Evolutionary conservation across 2,797 vertebrate species (phyloP).

Genomic region (Echeneis naucrates): DNA sequence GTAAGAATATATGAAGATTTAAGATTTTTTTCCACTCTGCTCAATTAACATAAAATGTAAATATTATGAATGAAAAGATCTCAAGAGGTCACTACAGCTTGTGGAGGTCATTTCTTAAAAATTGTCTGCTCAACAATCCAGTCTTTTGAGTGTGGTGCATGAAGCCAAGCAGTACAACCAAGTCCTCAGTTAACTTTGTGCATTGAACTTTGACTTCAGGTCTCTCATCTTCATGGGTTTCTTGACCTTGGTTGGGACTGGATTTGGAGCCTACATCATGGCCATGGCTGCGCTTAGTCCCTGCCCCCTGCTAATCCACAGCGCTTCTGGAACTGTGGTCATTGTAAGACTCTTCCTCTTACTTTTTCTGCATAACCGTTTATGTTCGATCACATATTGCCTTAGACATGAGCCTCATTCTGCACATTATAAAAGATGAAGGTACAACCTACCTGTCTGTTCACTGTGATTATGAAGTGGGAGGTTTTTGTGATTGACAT

Average conservation of each 20-base stretch:
- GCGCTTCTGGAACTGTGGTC: constrained; percentile 73
- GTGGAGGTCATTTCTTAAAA: not conserved
- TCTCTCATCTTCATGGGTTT: constrained; percentile 82
- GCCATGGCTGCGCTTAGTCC: constrained; percentile 86
- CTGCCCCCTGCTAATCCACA: constrained; percentile 84
- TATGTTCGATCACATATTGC: not conserved
- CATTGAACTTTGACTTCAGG: constrained; percentile 67
- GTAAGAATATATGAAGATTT: no score
- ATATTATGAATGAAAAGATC: not conserved
- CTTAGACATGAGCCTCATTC: not conserved
- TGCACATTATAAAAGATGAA: constrained; percentile 8
- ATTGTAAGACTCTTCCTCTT: constrained; percentile 80
- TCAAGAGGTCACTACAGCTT: not conserved
- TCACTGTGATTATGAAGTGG: not conserved
- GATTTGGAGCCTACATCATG: constrained; percentile 87
- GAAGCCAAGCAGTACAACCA: not conserved
- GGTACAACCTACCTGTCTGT: not conserved
- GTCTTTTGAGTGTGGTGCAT: not conserved
- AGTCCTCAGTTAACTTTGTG: not conserved
- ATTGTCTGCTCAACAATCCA: not conserved
- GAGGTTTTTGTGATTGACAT: constrained; percentile 8
- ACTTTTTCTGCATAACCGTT: not conserved
- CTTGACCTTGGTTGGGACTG: constrained; percentile 81
- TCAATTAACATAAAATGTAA: not conserved
- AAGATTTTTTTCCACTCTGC: not conserved